Base-by-base conservation (phyloP, 2,113 vertebrate species). In the Chaetodon auriga region DNA sequence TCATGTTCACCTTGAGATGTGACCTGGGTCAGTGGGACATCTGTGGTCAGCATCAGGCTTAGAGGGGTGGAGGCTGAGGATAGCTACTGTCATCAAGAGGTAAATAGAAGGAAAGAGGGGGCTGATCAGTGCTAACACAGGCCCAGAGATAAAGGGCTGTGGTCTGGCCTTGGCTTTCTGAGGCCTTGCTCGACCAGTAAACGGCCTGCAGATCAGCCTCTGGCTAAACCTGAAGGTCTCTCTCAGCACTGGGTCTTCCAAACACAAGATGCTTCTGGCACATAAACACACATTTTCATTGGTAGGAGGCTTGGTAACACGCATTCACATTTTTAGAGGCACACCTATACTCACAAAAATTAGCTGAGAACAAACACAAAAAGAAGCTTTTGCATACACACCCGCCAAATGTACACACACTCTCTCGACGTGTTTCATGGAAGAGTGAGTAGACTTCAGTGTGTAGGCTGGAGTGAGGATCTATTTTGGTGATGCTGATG, bases 1-100 rank as follows among this genome's bases (percentile, higher is more conserved):
- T 95, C 95, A 96, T 87, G 88, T 89, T n/a, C 91, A 94, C 95
- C 93, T 91, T 65, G 8, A 25, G 54, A 64, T 83, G 73, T 70
- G 88, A 69, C 91, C 80, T 80, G 91, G 94, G 94, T 96, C 95
- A 95, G 87, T 81, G 92, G 96, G 95, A 95, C 96, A 90, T 93
- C 95, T 95, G 95, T 97, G 95, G 95, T 95, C 94, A 93, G 94
- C 92, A 90, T 93, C 92, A 94, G 94, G 78, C 43, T 61, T 62
- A 70, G 80, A 82, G 84, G 85, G 82, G 75, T 83, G 96, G 95
- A 87, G 95, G 92, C 90, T 93, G 95, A 94, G 93, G 96, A 97
- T 96, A 97, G 97, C 95, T 96, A 96, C 95, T 97, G 96, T 97
- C 95, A 96, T 91, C 96, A 74, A 77, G 94, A 89, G 93, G 90